Evolutionary conservation across 2,113 vertebrate genomes (phyloP).

Genomic region (Acinonyx jubatus): DNA sequence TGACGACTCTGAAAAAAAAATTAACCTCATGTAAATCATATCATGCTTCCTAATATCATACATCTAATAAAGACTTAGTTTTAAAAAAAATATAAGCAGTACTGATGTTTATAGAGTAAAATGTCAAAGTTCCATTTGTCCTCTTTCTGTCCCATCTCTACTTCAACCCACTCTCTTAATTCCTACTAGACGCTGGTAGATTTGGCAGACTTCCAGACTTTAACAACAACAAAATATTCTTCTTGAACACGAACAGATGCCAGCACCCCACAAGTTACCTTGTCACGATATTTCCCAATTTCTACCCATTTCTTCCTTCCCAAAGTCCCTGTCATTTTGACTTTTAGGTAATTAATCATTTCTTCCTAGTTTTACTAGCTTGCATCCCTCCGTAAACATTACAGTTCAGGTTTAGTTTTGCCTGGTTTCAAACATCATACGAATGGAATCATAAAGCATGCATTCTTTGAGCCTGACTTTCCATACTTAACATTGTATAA

Average conservation of each 20-base stretch:
- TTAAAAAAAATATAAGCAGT: neutral
- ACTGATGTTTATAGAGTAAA: neutral
- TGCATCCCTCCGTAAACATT: neutral
- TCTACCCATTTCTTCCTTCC: neutral
- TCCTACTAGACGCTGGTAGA: neutral
- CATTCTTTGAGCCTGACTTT: neutral
- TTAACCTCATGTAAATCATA: neutral
- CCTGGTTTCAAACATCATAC: neutral
- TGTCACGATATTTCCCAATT: neutral
- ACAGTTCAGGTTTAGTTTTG: neutral
- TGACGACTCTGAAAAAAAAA: slow-evolving; percentile 15
- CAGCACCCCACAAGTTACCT: neutral
- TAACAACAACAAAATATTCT: neutral
- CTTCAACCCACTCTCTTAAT: neutral
- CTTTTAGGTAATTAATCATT: neutral
- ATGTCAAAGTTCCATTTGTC: neutral
- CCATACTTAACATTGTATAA: neutral
- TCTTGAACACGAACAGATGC: neutral
- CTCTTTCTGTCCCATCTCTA: neutral
- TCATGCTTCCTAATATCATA: neutral
- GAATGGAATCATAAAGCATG: neutral
- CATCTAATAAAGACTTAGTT: neutral
- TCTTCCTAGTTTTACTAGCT: neutral
- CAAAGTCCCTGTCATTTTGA: neutral
- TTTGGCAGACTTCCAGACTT: neutral